Percentiles rank a stretch among this genome's conserved stretches.
Evolutionary conservation across 2,797 vertebrate genomes (phyloP).

Genomic region (Hyperoplus lanceolatus): DNA sequence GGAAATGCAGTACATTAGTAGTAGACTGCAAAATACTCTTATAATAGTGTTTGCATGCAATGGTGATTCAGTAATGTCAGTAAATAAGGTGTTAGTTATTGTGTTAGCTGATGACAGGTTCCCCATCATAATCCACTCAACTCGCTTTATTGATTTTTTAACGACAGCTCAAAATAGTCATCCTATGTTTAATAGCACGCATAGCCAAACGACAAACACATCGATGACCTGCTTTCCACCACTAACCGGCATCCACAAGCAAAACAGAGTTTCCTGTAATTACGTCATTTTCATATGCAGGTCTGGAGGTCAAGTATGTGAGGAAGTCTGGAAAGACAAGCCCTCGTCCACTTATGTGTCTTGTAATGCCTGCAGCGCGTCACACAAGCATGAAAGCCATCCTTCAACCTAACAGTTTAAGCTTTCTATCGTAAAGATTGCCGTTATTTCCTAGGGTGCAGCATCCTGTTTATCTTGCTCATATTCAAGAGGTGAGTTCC

Average conservation of each 20-base stretch:
- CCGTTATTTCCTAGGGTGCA: slow-evolving; percentile 11
- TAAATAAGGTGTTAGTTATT: not conserved
- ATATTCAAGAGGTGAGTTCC: slow-evolving; percentile 30
- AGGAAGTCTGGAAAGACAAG: slow-evolving; percentile 36
- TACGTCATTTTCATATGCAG: slow-evolving; percentile 48
- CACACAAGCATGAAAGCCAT: slow-evolving; percentile 5
- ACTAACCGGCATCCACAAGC: slow-evolving; percentile 16
- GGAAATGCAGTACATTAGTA: no score
- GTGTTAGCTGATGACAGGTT: not conserved
- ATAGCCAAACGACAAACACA: not conserved
- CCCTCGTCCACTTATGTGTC: slow-evolving; percentile 23
- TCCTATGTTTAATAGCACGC: not conserved
- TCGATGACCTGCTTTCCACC: not conserved
- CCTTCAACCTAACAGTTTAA: not conserved
- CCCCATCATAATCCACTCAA: not conserved
- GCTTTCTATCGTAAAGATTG: slow-evolving; percentile 8
- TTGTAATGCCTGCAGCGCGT: slow-evolving; percentile 3
- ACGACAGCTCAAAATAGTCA: not conserved
- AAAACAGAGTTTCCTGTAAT: slow-evolving; percentile 58
- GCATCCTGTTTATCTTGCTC: slow-evolving; percentile 48
- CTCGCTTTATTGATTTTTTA: not conserved
- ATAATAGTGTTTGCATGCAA: not conserved
- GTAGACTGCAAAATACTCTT: not conserved
- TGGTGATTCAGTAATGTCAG: not conserved
- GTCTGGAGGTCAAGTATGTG: slow-evolving; percentile 48